Base-by-base conservation (phyloP, 2,113 vertebrate genomes). In the Pontoporia blainvillei region DNA sequence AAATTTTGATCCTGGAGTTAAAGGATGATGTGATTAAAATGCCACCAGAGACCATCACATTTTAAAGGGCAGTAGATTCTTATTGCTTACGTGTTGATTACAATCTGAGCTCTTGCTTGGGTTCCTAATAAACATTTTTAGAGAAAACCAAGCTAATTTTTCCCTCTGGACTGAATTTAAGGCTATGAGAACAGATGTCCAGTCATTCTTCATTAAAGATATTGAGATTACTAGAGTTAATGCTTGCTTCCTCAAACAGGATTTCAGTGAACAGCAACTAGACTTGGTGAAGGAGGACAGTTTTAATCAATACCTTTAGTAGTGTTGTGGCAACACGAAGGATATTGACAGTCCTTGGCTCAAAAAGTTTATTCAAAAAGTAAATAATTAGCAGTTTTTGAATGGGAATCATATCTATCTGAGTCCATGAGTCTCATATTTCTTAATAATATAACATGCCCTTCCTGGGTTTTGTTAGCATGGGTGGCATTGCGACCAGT, bases 11-110 rank as follows among this genome's bases (percentile, higher is more conserved):
- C 23, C 84, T 69, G 7, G 49, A 62, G 41, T 91, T 69, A 73
- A 95, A 92, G 81, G 66, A 62, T 81, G 69, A 39, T 66, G 29
- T 76, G 69, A 90, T 95, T 96, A 92, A 95, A 93, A 72, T 97
- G 87, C 85, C 21, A 6, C 61, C 27, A 25, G 91, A 81, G 71
- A 76, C 54, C 52, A 81, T 69, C 69, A 27, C 31, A 14, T 96
- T 93, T 95, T 93, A 95, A 96, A 93, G 83, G 69, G 54, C 86
- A 94, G 61, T 85, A 66, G 86, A 85, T n/a, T 93, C 91, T 95
- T 73, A 29, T 49, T 76, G 57, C 69, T 82, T 92, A 87, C 69
- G 87, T 92, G 71, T 79, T 59, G 89, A 82, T 88, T 87, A 76
- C n/a, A 73, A 57, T 85, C 75, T 44, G 27, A 44, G 23, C 49